phyloP scores from a whole-genome alignment of 2,113 vertebrate genomes.

The Aegotheles bennettii region DNA sequence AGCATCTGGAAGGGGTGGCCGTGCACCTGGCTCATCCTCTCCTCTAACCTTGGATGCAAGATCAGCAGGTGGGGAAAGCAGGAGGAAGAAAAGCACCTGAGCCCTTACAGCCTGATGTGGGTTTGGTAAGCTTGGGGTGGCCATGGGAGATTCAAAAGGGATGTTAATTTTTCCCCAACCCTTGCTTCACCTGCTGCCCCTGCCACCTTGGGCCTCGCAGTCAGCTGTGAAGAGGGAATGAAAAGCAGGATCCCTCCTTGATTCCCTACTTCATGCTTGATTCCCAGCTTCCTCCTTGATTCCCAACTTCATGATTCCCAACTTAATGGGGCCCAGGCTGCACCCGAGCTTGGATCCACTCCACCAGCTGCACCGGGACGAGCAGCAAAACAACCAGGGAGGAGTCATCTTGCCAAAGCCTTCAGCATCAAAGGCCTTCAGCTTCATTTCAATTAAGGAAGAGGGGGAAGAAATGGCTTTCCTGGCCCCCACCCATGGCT shows the following conservation, averaged over 20 bases:
- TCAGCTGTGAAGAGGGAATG: not conserved
- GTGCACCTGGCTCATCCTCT: not conserved
- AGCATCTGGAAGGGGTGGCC: not conserved
- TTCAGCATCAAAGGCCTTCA: not conserved
- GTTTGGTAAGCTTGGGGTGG: not conserved
- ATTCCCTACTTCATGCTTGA: not conserved
- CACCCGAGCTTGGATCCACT: not conserved
- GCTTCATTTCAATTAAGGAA: not conserved
- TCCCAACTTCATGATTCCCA: not conserved
- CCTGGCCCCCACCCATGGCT: not conserved
- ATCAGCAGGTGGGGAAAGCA: not conserved
- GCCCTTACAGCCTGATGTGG: not conserved
- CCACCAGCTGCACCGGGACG: rapidly evolving
- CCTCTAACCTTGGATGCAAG: not conserved
- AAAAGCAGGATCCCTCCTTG: not conserved
- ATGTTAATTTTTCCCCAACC: not conserved
- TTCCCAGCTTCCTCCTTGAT: not conserved
- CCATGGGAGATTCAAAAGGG: rapidly evolving
- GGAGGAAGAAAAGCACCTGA: not conserved
- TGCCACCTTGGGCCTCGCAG: too few relatives aligned
- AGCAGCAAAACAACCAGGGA: not conserved
- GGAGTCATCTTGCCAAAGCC: not conserved
- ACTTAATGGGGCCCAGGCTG: not conserved
- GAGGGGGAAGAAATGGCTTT: not conserved
- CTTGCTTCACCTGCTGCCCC: not conserved